A percentile compares a stretch with the other conserved stretches of the same genome.
These are phyloP conservation scores for Crossocerus cetratus DNA, from an alignment of 2,888 invertebrate genomes.

Conservation along the genomic window DNA sequence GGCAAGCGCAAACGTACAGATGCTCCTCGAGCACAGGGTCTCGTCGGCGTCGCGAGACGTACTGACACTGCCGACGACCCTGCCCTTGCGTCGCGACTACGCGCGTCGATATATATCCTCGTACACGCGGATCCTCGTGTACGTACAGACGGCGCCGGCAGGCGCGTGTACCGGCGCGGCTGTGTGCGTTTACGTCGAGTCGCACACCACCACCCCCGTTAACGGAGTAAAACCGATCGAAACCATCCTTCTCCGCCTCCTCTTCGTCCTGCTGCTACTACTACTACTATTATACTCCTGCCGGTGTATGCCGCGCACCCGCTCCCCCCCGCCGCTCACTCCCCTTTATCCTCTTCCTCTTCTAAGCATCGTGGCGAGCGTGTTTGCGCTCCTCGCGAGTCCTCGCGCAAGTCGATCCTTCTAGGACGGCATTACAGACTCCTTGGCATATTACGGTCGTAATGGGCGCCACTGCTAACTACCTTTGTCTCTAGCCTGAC, in stretches of 20 bases:
- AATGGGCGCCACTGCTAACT: conserved; percentile 44
- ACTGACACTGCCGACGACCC: conserved; percentile 74
- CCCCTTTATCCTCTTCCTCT: neutral
- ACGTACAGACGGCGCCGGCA: conserved; percentile 14
- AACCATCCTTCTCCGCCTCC: conserved; percentile 16
- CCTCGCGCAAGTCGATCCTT: neutral
- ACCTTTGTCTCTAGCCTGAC: conserved; percentile 8
- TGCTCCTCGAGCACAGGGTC: conserved; percentile 39
- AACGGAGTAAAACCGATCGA: conserved; percentile 34
- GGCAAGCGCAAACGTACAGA: conserved; percentile 35
- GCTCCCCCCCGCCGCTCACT: neutral
- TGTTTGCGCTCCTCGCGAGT: neutral
- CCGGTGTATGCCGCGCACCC: neutral
- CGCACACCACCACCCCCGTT: conserved; percentile 9
- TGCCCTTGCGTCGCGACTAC: conserved; percentile 74
- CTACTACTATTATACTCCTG: neutral
- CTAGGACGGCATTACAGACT: neutral
- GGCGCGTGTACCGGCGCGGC: neutral
- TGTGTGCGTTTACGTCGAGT: neutral
- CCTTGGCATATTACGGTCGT: neutral
- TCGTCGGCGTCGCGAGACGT: conserved; percentile 72
- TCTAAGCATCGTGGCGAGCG: neutral
- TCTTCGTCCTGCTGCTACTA: neutral
- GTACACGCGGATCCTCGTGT: conserved; percentile 13
- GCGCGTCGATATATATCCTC: conserved; percentile 57